Evolutionary conservation across 2,888 invertebrate genomes (phyloP).

Genomic region (Trachelus troglodyta): DNA sequence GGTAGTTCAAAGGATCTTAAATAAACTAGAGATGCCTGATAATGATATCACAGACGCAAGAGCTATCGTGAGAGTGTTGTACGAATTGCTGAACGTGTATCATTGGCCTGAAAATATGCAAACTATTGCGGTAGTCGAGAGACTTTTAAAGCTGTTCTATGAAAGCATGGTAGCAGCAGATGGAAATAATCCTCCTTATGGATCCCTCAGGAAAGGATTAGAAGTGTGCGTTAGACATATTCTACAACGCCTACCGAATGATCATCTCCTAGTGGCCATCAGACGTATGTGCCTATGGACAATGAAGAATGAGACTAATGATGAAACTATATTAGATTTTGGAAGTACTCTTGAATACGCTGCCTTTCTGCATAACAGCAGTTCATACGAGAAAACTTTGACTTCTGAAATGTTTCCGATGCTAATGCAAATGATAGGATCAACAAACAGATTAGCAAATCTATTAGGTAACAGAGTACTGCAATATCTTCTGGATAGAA

Average conservation of each 20-base stretch:
- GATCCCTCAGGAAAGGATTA: conserved; percentile 67
- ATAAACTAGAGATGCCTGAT: conserved; percentile 42
- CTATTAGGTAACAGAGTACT: conserved; percentile 71
- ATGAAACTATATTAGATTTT: conserved; percentile 69
- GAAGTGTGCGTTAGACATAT: conserved; percentile 70
- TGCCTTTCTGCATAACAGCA: conserved; percentile 66
- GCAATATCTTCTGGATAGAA: conserved; percentile 71
- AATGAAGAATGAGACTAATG: conserved; percentile 61
- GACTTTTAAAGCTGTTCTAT: conserved; percentile 68
- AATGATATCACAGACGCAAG: conserved; percentile 62
- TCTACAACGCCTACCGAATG: conserved; percentile 67
- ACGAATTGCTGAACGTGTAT: conserved; percentile 67
- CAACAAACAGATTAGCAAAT: conserved; percentile 66
- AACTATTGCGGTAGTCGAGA: conserved; percentile 65
- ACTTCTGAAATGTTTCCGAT: conserved; percentile 67
- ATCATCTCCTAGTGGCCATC: conserved; percentile 68
- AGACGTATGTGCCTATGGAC: conserved; percentile 69
- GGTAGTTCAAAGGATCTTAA: conserved; percentile 41
- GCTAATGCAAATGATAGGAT: conserved; percentile 68
- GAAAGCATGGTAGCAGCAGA: conserved; percentile 50
- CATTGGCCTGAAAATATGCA: conserved; percentile 67
- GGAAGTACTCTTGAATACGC: conserved; percentile 70
- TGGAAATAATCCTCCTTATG: conserved; percentile 50
- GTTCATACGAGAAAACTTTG: conserved; percentile 66
- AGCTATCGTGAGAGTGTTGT: conserved; percentile 68